Evolutionary conservation across 2,113 vertebrate genomes (phyloP).

Genomic region (Scophthalmus maximus): DNA sequence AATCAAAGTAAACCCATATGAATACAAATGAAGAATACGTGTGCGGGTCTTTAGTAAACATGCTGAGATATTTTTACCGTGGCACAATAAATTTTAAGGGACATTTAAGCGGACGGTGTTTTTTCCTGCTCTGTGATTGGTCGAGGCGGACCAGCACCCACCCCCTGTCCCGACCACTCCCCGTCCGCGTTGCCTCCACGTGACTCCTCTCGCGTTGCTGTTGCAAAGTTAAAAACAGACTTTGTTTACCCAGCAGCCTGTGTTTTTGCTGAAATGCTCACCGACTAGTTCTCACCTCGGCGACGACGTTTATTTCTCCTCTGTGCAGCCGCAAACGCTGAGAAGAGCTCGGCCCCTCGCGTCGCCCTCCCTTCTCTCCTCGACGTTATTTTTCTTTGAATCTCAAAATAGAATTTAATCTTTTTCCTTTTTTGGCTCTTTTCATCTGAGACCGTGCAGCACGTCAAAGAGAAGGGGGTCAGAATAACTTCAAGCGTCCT

Average conservation of each 20-base stretch:
- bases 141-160: constrained; percentile 57
- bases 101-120: neutral
- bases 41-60: no score
- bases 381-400: no score
- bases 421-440: constrained; percentile 8
- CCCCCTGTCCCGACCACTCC: constrained; percentile 70
- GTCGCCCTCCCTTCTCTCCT: constrained; percentile 2
- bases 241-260: constrained; percentile 78
- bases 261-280: constrained; percentile 66
- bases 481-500: neutral
- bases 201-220: constrained; percentile 67
- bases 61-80: no score
- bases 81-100: neutral
- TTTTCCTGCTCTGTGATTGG: constrained; percentile 70
- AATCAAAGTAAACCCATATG: no score
- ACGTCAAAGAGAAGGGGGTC: neutral
- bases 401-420: no score
- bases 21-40: no score
- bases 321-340: no score
- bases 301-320: no score
- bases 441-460: constrained; percentile 33
- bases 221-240: constrained; percentile 86
- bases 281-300: constrained; percentile 38
- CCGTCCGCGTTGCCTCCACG: constrained; percentile 60
- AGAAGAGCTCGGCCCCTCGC: no score